Percentiles rank a stretch among this genome's conserved stretches.
Evolutionary conservation across 2,888 invertebrate genomes (phyloP).

Genomic region (Synanthedon tipuliformis): DNA sequence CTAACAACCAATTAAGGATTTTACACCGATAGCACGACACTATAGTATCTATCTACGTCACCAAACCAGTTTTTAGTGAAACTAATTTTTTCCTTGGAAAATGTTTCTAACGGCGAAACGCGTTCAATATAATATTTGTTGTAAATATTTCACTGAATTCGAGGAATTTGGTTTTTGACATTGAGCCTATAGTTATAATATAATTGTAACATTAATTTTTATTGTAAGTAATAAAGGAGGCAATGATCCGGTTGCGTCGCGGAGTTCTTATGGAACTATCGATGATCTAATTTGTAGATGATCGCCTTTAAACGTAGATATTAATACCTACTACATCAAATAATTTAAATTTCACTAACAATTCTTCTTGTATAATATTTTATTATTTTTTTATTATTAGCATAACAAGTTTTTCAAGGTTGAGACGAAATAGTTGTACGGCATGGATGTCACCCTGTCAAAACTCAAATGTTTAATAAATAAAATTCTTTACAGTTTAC

Average conservation of each 20-base stretch:
- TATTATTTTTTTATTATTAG: constrained; percentile 42
- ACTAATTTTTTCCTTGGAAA: too few relatives aligned
- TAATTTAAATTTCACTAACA: constrained; percentile 1
- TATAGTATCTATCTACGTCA: too few relatives aligned
- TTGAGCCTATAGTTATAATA: too few relatives aligned
- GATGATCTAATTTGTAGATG: background rate
- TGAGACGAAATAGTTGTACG: constrained; percentile 29
- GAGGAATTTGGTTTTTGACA: too few relatives aligned
- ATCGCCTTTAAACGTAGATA: background rate
- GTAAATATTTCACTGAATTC: too few relatives aligned
- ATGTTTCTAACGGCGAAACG: too few relatives aligned
- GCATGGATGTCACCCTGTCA: constrained; percentile 23
- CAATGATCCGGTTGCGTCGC: background rate
- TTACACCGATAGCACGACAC: too few relatives aligned
- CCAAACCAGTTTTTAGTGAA: too few relatives aligned
- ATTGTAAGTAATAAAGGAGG: background rate
- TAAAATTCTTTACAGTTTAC: too few relatives aligned
- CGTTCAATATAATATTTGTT: too few relatives aligned
- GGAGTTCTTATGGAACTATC: background rate
- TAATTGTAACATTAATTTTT: too few relatives aligned
- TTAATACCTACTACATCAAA: background rate
- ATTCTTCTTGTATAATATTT: constrained; percentile 4
- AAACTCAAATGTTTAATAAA: background rate
- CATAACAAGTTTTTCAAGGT: constrained; percentile 62
- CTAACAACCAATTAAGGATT: too few relatives aligned